Conservation (phyloP, 2,888 invertebrate species). For the Standfussiana lucernea region DNA sequence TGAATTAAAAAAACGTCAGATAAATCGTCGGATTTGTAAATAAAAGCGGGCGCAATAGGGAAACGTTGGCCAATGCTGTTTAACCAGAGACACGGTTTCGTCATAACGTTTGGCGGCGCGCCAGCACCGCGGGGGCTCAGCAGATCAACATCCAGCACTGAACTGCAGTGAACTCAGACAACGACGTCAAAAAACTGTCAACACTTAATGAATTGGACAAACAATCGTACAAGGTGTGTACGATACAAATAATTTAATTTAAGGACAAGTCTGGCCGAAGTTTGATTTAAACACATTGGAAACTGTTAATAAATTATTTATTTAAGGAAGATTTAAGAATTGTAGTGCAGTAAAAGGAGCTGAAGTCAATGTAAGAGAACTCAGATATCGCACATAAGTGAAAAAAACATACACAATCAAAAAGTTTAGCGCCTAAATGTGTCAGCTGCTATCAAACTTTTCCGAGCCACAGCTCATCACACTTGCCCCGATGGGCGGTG, state of each 20-base stretch:
- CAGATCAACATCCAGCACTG: conserved; percentile 68
- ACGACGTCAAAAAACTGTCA: conserved; percentile 71
- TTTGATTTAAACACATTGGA: conserved; percentile 54
- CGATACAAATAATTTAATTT: conserved; percentile 67
- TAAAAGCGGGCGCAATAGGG: conserved; percentile 62
- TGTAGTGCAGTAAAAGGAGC: background rate
- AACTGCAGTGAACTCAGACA: conserved; percentile 76
- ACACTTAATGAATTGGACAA: conserved; percentile 72
- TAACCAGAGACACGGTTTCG: conserved; percentile 75
- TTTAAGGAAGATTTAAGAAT: background rate
- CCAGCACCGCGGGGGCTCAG: conserved; percentile 74
- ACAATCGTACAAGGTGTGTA: conserved; percentile 69
- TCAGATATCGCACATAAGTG: background rate
- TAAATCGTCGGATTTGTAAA: conserved; percentile 55
- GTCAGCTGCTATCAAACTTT: conserved; percentile 30
- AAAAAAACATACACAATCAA: conserved; percentile 6
- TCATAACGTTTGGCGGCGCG: conserved; percentile 77
- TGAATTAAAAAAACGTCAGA: conserved; percentile 51
- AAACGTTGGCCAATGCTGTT: conserved; percentile 70
- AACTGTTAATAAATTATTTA: background rate
- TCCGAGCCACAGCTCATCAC: conserved; percentile 36
- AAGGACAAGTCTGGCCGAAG: conserved; percentile 41
- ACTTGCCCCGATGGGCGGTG: conserved; percentile 38
- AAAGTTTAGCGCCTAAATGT: conserved; percentile 9
- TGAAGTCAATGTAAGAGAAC: background rate